Percentiles rank a stretch among this genome's conserved stretches.
Evolutionary conservation across 2,113 vertebrate genomes (phyloP).

Genomic region (Thermophis baileyi): DNA sequence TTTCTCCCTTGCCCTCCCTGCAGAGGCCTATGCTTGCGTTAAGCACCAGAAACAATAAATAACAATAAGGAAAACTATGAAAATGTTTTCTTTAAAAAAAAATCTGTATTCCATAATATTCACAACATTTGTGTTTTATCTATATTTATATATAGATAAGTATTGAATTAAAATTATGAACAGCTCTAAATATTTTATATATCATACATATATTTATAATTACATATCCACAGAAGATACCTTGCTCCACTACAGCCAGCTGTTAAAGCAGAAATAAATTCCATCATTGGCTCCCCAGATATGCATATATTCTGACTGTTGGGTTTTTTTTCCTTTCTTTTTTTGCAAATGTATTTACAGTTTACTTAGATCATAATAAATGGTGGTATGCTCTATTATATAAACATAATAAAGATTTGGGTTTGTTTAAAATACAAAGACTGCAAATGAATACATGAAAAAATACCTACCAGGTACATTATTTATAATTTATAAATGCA

Average conservation of each 20-base stretch:
- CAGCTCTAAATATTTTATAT: slow-evolving; percentile 77
- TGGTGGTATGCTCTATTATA: slow-evolving; percentile 67
- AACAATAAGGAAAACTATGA: slow-evolving; percentile 51
- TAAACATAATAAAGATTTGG: slow-evolving; percentile 70
- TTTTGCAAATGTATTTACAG: slow-evolving; percentile 73
- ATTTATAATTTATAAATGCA: slow-evolving; percentile 83
- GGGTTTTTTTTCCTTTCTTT: slow-evolving; percentile 33
- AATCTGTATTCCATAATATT: slow-evolving; percentile 78
- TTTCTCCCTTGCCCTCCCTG: not conserved
- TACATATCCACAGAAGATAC: slow-evolving; percentile 75
- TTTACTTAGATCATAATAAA: slow-evolving; percentile 65
- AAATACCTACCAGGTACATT: slow-evolving; percentile 82
- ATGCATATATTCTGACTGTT: slow-evolving; percentile 63
- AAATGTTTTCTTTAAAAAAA: slow-evolving; percentile 67
- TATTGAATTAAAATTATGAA: slow-evolving; percentile 75
- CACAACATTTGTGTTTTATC: slow-evolving; percentile 66
- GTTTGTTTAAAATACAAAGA: slow-evolving; percentile 77
- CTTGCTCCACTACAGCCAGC: slow-evolving; percentile 65
- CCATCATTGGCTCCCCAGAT: slow-evolving; percentile 59
- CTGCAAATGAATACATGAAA: slow-evolving; percentile 77
- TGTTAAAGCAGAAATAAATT: slow-evolving; percentile 60
- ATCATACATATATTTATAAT: slow-evolving; percentile 80
- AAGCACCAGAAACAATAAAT: slow-evolving; percentile 33
- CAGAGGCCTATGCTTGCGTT: not conserved
- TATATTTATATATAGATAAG: slow-evolving; percentile 54